Evolutionary conservation across 2,113 vertebrate genomes (phyloP).

Genomic region (Taurulus bubalis): DNA sequence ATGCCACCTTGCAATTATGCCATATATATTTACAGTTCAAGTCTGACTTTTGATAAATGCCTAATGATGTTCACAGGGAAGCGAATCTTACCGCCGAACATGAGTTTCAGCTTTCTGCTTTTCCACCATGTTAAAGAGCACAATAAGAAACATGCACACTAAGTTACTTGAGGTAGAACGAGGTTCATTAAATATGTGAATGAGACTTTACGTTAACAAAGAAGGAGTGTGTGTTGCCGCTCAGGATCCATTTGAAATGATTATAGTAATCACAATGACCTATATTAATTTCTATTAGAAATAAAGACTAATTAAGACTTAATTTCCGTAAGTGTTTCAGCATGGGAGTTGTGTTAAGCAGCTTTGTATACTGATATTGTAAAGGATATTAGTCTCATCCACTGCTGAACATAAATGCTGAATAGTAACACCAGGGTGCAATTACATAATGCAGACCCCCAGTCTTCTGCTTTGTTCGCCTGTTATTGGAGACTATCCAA

Average conservation of each 20-base stretch:
- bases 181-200: slow-evolving; percentile 4
- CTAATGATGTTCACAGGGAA: background rate
- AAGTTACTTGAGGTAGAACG: background rate
- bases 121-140: background rate
- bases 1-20: background rate
- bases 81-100: background rate
- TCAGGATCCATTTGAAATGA: slow-evolving; percentile 10
- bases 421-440: slow-evolving; percentile 57
- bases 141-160: background rate
- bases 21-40: background rate
- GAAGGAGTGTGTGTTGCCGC: background rate
- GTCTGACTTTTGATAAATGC: background rate
- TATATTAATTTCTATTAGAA: slow-evolving; percentile 37
- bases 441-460: slow-evolving; percentile 84
- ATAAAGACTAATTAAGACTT: slow-evolving; percentile 57
- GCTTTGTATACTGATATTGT: slow-evolving; percentile 65
- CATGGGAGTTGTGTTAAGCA: slow-evolving; percentile 58
- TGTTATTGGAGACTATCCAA: slow-evolving; percentile 90
- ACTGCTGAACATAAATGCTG: slow-evolving; percentile 35
- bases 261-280: slow-evolving; percentile 24
- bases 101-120: background rate
- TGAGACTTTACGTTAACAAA: slow-evolving; percentile 1
- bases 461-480: slow-evolving; percentile 86
- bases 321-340: slow-evolving; percentile 51
- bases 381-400: slow-evolving; percentile 61